Evolutionary conservation across 2,888 invertebrate species (phyloP).

Genomic region (Napeogenes sylphis): DNA sequence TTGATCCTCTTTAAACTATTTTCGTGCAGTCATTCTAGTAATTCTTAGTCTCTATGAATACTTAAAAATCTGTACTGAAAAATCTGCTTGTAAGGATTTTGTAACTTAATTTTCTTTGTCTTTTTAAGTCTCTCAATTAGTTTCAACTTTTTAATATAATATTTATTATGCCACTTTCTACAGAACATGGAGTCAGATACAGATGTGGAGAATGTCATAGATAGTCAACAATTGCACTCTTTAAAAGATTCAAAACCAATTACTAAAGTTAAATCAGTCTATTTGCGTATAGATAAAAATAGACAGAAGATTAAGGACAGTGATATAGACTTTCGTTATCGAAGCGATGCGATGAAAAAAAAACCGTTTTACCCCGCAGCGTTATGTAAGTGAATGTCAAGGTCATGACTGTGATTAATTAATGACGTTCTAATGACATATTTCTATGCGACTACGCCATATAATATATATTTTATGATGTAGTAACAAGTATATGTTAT

Average conservation of each 20-base stretch:
- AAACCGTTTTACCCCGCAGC: slow-evolving; percentile 72
- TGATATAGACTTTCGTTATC: slow-evolving; percentile 72
- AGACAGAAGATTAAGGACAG: slow-evolving; percentile 55
- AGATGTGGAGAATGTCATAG: slow-evolving; percentile 8
- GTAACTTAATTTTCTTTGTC: too few relatives aligned
- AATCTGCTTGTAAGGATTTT: too few relatives aligned
- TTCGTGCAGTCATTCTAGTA: too few relatives aligned
- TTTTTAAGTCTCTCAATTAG: too few relatives aligned
- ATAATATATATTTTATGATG: slow-evolving; percentile 10
- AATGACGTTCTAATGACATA: too few relatives aligned
- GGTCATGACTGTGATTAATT: not conserved
- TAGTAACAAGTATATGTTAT: too few relatives aligned
- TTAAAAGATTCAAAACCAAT: slow-evolving; percentile 42
- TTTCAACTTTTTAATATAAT: slow-evolving; percentile 32
- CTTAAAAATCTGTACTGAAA: too few relatives aligned
- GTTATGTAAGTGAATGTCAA: slow-evolving; percentile 54
- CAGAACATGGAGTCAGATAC: not conserved
- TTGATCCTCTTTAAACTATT: slow-evolving; percentile 4
- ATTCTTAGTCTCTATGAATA: too few relatives aligned
- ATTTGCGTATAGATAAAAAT: slow-evolving; percentile 70
- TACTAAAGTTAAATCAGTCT: slow-evolving; percentile 49
- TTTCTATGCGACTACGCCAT: too few relatives aligned
- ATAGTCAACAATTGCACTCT: slow-evolving; percentile 59
- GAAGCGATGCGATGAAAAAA: slow-evolving; percentile 67
- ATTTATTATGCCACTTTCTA: too few relatives aligned